Evolutionary conservation across 1,140 invertebrate genomes (phyloP).

Genomic region (Leptonema lineaticorne): DNA sequence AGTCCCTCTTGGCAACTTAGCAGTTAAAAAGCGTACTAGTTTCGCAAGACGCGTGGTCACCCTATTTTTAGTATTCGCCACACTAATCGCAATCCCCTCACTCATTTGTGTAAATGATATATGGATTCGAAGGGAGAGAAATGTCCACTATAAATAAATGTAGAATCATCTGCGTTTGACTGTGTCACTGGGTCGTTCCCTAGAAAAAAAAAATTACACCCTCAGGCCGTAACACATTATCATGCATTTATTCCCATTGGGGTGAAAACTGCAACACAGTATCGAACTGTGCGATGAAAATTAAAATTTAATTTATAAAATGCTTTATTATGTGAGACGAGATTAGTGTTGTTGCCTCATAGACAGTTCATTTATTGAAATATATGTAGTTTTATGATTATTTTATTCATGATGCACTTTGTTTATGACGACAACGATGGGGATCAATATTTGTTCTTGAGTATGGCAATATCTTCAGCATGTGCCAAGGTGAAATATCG

Average conservation of each 20-base stretch:
- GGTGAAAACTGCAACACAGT: not conserved
- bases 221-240: slow-evolving; percentile 21
- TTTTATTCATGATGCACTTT: slow-evolving; percentile 11
- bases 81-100: not conserved
- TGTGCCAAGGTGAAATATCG: not conserved
- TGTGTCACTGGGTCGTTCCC: slow-evolving; percentile 36
- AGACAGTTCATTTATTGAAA: not conserved
- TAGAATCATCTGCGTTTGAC: slow-evolving; percentile 33
- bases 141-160: slow-evolving; percentile 34
- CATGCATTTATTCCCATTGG: slow-evolving; percentile 27
- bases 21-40: too few species aligned
- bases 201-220: not conserved
- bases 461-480: not conserved
- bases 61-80: not conserved
- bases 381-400: slow-evolving; percentile 6
- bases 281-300: not conserved
- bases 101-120: slow-evolving; percentile 29
- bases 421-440: slow-evolving; percentile 2
- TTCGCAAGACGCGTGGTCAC: not conserved
- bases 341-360: too few species aligned
- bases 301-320: not conserved
- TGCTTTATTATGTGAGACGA: not conserved
- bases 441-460: not conserved
- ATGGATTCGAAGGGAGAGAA: slow-evolving; percentile 14
- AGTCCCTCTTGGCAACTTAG: not conserved